A percentile compares a stretch with the other conserved stretches of the same genome.
These are phyloP conservation scores for Apodemus speciosus DNA, from an alignment of 2,113 vertebrate species.

Conservation along the genomic window DNA sequence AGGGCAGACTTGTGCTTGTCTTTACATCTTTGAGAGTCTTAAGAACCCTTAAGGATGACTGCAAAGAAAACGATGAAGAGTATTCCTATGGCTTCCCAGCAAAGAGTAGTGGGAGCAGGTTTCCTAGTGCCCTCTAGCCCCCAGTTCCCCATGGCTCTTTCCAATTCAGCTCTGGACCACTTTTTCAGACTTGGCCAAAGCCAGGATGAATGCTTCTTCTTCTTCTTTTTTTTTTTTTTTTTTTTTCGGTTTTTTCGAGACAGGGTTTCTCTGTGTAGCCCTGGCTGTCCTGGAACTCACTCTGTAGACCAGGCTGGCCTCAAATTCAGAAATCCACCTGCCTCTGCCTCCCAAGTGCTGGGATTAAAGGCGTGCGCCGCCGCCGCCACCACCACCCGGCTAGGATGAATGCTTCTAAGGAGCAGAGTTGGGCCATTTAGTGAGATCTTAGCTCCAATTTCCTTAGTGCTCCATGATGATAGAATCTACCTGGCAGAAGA, in stretches of 20 bases:
- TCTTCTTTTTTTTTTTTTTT: too few species aligned
- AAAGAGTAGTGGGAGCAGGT: neutral
- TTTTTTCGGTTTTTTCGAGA: too few species aligned
- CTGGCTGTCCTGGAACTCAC: too few species aligned
- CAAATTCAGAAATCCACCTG: too few species aligned
- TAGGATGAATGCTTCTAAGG: neutral
- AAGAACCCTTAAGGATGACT: neutral
- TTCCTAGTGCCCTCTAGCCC: neutral
- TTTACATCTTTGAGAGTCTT: slow-evolving; percentile 22
- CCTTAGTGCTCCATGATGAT: neutral
- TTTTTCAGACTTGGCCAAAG: neutral
- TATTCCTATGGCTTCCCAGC: neutral
- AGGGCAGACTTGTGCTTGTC: neutral
- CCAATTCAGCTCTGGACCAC: neutral
- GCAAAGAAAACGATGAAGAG: neutral
- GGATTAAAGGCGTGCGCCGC: too few species aligned
- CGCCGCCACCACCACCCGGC: too few species aligned
- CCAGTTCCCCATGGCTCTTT: neutral
- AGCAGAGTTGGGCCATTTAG: neutral
- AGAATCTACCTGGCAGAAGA: neutral
- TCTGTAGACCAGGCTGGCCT: too few species aligned
- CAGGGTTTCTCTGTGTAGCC: too few species aligned
- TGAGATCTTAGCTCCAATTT: slow-evolving; percentile 17
- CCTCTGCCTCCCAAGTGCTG: too few species aligned
- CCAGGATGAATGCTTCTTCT: neutral